phyloP scores from a whole-genome alignment of 2,888 invertebrate genomes.

The Autographa gamma region DNA sequence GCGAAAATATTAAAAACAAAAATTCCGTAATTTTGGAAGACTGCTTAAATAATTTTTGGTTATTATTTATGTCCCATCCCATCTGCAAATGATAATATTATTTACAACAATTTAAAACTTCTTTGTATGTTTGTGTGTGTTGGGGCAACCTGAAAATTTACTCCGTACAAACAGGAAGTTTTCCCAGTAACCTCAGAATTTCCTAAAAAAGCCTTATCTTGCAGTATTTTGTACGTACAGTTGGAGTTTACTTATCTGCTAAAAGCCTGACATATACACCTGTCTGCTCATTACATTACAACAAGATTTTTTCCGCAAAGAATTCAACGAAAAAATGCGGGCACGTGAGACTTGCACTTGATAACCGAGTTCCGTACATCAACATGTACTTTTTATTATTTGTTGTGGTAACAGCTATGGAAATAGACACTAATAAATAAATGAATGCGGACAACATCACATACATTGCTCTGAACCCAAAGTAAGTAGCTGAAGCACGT shows the following conservation, averaged over 20 bases:
- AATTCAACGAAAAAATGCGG: neutral
- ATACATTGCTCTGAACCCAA: too few species aligned
- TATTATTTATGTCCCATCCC: too few species aligned
- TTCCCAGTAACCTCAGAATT: neutral
- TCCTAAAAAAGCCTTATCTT: neutral
- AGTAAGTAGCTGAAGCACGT: too few species aligned
- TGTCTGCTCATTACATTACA: neutral
- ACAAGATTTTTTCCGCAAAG: neutral
- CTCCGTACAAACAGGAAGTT: neutral
- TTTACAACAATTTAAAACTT: neutral
- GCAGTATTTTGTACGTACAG: neutral
- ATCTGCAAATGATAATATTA: neutral
- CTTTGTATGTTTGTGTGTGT: neutral
- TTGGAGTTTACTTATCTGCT: neutral
- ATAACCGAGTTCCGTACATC: too few species aligned
- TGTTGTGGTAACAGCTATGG: too few species aligned
- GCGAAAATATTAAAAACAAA: too few species aligned
- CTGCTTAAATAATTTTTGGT: too few species aligned
- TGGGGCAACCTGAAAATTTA: neutral
- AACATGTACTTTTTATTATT: too few species aligned
- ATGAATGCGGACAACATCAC: too few species aligned
- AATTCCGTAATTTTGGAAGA: too few species aligned
- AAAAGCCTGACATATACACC: slow-evolving; percentile 4
- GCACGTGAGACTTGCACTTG: too few species aligned
- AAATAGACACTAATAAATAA: too few species aligned